Evolutionary conservation across 23 tunicate genomes (phyloP).

Genomic region (Trididemnum nubilum): DNA sequence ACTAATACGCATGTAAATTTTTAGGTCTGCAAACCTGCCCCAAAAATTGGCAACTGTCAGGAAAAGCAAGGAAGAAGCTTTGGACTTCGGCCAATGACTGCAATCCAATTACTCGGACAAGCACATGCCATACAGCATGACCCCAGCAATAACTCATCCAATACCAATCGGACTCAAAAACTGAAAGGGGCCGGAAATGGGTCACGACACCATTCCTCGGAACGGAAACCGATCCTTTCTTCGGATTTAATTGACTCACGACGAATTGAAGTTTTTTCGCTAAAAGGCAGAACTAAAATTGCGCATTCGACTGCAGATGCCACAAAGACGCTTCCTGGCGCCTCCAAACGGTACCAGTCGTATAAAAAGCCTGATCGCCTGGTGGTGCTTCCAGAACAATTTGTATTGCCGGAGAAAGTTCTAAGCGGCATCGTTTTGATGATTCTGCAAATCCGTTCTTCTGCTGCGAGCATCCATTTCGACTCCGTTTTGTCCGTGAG

Average conservation of each 20-base stretch:
- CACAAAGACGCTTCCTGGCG: neutral
- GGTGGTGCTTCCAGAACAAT: neutral
- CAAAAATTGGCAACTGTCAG: neutral
- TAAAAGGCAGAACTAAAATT: conserved; percentile 15
- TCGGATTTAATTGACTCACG: conserved; percentile 23
- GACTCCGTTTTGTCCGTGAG: neutral
- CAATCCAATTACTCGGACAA: conserved; percentile 55
- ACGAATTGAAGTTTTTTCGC: neutral
- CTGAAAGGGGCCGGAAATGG: neutral
- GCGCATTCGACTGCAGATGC: neutral
- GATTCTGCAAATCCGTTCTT: neutral
- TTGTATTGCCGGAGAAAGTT: conserved; percentile 34
- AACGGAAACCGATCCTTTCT: conserved; percentile 11
- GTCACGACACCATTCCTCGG: conserved; percentile 15
- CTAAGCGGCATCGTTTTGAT: conserved; percentile 11
- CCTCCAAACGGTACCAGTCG: conserved; percentile 40
- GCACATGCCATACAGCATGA: conserved; percentile 50
- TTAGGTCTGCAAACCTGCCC: neutral
- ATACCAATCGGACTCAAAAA: too few relatives aligned
- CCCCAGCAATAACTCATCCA: neutral
- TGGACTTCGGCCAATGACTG: conserved; percentile 48
- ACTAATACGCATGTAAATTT: too few relatives aligned
- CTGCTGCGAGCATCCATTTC: neutral
- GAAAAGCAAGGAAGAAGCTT: neutral
- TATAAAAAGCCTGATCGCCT: neutral